Evolutionary conservation across 2,113 vertebrate species (phyloP).

Genomic region (Petrocephalus zakoni): DNA sequence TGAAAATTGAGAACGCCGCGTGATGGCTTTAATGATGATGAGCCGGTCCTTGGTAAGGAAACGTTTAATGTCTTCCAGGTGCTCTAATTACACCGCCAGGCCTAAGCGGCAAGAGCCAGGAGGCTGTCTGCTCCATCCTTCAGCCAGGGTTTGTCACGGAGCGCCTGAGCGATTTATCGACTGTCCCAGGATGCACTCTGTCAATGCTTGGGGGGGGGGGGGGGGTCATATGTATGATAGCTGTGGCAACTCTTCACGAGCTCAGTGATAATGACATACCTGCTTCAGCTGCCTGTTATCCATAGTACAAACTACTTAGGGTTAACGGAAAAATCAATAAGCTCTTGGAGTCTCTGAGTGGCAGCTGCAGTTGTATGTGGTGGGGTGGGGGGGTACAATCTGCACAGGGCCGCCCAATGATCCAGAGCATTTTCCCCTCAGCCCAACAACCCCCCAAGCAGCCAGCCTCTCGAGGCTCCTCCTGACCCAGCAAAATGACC

Average conservation of each 20-base stretch:
- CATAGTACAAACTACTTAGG: constrained; percentile 96
- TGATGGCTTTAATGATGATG: constrained; percentile 26
- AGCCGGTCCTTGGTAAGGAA: constrained; percentile 29
- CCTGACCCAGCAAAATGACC: background rate
- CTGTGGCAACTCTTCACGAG: constrained; percentile 74
- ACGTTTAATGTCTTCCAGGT: constrained; percentile 38
- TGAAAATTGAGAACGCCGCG: background rate
- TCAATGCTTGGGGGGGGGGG: constrained; percentile 64
- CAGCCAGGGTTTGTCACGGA: constrained; percentile 63
- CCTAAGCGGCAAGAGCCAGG: constrained; percentile 28
- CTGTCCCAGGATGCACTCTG: constrained; percentile 68
- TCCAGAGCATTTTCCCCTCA: constrained; percentile 75
- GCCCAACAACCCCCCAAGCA: background rate
- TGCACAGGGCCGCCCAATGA: constrained; percentile 77
- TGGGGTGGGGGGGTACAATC: constrained; percentile 80
- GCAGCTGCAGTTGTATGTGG: constrained; percentile 87
- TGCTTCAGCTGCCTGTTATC: constrained; percentile 92
- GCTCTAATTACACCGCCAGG: constrained; percentile 39
- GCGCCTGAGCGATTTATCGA: constrained; percentile 88
- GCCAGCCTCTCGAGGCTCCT: background rate
- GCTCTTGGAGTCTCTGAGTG: constrained; percentile 82
- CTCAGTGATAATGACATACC: constrained; percentile 99
- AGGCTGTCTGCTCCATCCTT: constrained; percentile 44
- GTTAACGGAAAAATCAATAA: constrained; percentile 99
- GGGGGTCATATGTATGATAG: constrained; percentile 75